phyloP scores from a whole-genome alignment of 1,140 invertebrate genomes.

The Heterodera schachtii region DNA sequence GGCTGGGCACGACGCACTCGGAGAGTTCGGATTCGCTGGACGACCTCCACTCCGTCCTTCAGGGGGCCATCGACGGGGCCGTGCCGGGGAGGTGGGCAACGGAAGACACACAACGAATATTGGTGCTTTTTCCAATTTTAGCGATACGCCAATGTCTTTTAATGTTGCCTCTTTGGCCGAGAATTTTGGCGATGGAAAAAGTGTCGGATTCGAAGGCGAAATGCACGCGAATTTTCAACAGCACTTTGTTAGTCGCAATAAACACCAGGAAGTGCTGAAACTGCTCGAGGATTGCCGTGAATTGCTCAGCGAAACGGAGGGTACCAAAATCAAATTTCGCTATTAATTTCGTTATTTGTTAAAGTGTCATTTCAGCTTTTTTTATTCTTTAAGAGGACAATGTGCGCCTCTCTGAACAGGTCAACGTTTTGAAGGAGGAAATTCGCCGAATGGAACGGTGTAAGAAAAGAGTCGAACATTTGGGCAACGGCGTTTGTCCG shows the following conservation, averaged over 20 bases:
- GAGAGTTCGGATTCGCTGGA: neutral
- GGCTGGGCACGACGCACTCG: neutral
- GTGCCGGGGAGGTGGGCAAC: neutral
- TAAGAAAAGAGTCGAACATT: slow-evolving; percentile 40
- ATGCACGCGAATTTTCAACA: slow-evolving; percentile 4
- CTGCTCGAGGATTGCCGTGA: slow-evolving; percentile 44
- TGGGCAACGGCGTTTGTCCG: slow-evolving; percentile 34
- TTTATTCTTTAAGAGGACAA: slow-evolving; percentile 34
- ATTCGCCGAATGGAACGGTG: slow-evolving; percentile 44
- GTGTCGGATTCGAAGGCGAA: neutral
- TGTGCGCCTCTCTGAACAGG: slow-evolving; percentile 38
- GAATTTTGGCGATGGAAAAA: neutral
- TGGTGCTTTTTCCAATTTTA: neutral
- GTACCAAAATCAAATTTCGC: neutral
- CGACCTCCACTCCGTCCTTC: slow-evolving; percentile 22
- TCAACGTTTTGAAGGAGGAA: slow-evolving; percentile 43
- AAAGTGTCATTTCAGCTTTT: neutral
- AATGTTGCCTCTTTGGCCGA: slow-evolving; percentile 16
- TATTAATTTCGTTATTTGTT: neutral
- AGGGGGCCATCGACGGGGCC: slow-evolving; percentile 1
- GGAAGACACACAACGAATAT: no score
- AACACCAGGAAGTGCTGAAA: slow-evolving; percentile 8
- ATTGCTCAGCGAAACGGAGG: slow-evolving; percentile 40
- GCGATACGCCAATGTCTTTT: slow-evolving; percentile 8
- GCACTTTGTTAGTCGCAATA: slow-evolving; percentile 1